Conservation (phyloP, 2,113 vertebrate genomes). For the Thryonomys swinderianus region DNA sequence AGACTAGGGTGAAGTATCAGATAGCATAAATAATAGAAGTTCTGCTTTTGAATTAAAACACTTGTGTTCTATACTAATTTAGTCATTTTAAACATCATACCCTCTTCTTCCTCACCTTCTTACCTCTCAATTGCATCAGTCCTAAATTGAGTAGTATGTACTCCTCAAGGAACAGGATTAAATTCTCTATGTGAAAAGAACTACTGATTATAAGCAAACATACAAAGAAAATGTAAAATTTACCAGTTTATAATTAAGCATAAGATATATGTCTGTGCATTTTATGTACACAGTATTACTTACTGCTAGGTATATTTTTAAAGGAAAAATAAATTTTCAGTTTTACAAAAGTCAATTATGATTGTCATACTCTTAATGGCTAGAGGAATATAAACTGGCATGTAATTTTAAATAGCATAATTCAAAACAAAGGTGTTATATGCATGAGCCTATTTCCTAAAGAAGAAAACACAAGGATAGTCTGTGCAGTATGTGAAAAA, state of each 20-base stretch:
- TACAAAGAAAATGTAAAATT: slow-evolving; percentile 26
- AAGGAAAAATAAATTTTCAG: slow-evolving; percentile 40
- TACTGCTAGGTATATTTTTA: slow-evolving; percentile 34
- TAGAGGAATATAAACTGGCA: not conserved
- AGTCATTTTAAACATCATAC: not conserved
- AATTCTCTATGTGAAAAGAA: not conserved
- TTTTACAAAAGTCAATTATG: slow-evolving; percentile 15
- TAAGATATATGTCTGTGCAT: not conserved
- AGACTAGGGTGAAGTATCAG: not conserved
- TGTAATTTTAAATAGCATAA: not conserved
- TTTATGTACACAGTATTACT: slow-evolving; percentile 18
- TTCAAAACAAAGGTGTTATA: slow-evolving; percentile 8
- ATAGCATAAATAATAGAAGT: slow-evolving; percentile 32
- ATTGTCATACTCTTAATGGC: not conserved
- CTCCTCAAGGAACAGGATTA: not conserved
- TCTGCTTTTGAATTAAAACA: slow-evolving; percentile 36
- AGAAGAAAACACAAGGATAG: slow-evolving; percentile 14
- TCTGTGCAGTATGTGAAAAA: not conserved
- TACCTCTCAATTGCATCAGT: not conserved
- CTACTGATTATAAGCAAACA: not conserved
- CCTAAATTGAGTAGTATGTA: not conserved
- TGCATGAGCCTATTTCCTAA: not conserved
- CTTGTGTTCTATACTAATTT: not conserved
- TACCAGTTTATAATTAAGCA: not conserved
- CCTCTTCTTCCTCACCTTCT: not conserved